Base-by-base conservation (phyloP, 2,888 invertebrate genomes). In the Drosophila fulvimacula region DNA sequence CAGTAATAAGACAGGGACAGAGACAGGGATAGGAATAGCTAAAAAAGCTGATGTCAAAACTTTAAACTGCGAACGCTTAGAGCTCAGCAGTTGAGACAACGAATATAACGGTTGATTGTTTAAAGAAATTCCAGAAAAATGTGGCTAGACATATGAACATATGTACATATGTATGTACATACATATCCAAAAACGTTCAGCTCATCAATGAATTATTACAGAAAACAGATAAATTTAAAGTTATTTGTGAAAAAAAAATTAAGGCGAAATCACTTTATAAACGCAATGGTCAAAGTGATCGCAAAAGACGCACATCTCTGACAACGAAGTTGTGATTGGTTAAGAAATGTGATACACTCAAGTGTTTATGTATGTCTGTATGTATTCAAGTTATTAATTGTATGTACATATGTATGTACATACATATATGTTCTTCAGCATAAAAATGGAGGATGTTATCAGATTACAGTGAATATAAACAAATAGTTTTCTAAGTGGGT, bases 261-360 rank as follows among this genome's bases (percentile, higher is more conserved):
- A 3, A 24, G 7, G 5, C n/a, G 6, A 15, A 24, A 6, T 53
- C 21, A 34, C 6, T 15, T 32, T 13, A 15, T 3, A 6, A 32
- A 30, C 41, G 19, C 11, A 7, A n/a, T 13, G 4, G 2, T 61
- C 49, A 44, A 39, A 34, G 34, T 63, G 39, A 57, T 52, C 34
- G 3, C 11, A 11, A 2, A 19, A 32, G 1, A 11, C 9, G 15
- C 38, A 24, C 69, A 58, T 64, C 61, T 55, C 64, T 76, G 53
- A 17, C 0, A 24, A 3, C 34, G 13, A 30, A 21, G n/a, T 15
- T 42, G 9, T 15, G 24, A 24, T 44, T 44, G 24, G 24, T 24
- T 44, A 9, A n/a, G 58, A 62, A 73, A 67, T 61, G 30, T 32
- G 44, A 69, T 61, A 51, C n/a, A 46, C n/a, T 46, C 4, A 39